These are phyloP conservation scores for Leucopsar rothschildi DNA, from an alignment of 2,113 vertebrate species.

Conservation along the genomic window DNA sequence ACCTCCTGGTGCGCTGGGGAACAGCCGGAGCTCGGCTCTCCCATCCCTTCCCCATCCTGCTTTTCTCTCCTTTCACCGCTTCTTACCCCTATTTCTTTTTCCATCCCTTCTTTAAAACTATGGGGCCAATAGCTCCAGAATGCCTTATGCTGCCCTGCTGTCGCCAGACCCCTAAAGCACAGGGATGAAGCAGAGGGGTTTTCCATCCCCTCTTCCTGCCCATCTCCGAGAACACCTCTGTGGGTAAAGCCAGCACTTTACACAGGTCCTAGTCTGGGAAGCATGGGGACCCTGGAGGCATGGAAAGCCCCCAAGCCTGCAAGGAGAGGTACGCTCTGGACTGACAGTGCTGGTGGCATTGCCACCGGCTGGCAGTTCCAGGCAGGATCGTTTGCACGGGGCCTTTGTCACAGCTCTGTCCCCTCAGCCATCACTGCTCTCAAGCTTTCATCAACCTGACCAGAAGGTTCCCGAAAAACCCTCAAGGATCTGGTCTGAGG, in stretches of 20 bases:
- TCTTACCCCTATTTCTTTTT: neutral
- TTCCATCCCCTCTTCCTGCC: too few relatives aligned
- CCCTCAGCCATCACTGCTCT: neutral
- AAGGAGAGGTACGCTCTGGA: fast-evolving
- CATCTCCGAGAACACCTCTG: neutral
- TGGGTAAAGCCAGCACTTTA: fast-evolving
- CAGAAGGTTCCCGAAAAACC: neutral
- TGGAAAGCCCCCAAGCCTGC: neutral
- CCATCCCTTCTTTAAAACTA: neutral
- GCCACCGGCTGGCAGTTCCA: fast-evolving
- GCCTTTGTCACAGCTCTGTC: neutral
- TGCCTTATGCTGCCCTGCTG: neutral
- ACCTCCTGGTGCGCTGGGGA: conserved; percentile 80
- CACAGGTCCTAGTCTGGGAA: neutral
- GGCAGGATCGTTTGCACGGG: fast-evolving
- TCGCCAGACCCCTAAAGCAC: neutral
- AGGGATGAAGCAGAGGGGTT: neutral
- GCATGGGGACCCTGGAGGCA: fast-evolving
- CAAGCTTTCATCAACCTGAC: neutral
- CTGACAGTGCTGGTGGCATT: neutral
- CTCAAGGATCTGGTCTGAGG: fast-evolving
- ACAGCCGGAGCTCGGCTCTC: neutral
- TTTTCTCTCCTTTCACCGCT: too few relatives aligned
- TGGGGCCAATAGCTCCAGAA: fast-evolving
- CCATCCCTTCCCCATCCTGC: fast-evolving